A percentile compares a stretch with the other conserved stretches of the same genome.
These are phyloP conservation scores for Atherix ibis DNA, from an alignment of 2,888 invertebrate species.

Conservation along the genomic window DNA sequence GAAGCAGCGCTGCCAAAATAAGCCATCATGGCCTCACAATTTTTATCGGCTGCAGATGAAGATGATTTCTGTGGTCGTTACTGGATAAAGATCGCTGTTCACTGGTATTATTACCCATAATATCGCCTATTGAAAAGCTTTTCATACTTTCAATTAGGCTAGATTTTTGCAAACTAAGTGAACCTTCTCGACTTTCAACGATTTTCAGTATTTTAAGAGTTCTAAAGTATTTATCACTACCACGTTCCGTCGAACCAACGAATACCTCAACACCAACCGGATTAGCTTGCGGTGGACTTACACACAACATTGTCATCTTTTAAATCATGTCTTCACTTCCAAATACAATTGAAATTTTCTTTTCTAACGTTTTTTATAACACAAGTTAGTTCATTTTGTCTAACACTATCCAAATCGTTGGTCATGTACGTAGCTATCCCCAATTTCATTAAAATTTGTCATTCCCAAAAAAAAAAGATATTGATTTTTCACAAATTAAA, in stretches of 20 bases:
- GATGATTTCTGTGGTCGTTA: slow-evolving; percentile 15
- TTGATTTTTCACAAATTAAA: too few species aligned
- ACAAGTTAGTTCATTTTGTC: too few species aligned
- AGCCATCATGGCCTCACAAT: slow-evolving; percentile 83
- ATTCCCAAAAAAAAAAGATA: too few species aligned
- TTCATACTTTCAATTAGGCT: slow-evolving; percentile 56
- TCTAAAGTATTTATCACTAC: slow-evolving; percentile 57
- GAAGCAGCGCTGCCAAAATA: slow-evolving; percentile 39
- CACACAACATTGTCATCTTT: slow-evolving; percentile 33
- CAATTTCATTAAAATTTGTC: too few species aligned
- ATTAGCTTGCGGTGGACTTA: slow-evolving; percentile 31
- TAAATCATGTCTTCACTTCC: too few species aligned
- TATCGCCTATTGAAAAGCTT: slow-evolving; percentile 83
- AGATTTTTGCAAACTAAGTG: slow-evolving; percentile 20
- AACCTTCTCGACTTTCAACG: slow-evolving; percentile 32
- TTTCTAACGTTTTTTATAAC: too few species aligned
- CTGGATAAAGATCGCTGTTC: slow-evolving; percentile 17
- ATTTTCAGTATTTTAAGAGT: slow-evolving; percentile 68
- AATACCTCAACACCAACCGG: slow-evolving; percentile 33
- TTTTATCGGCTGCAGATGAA: slow-evolving; percentile 41
- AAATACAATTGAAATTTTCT: too few species aligned
- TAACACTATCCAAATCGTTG: too few species aligned
- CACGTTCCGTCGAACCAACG: slow-evolving; percentile 21
- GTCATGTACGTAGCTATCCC: too few species aligned
- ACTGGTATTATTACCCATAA: slow-evolving; percentile 56